Conservation (phyloP, 2,113 vertebrate species). For the Ptilonorhynchus violaceus region DNA sequence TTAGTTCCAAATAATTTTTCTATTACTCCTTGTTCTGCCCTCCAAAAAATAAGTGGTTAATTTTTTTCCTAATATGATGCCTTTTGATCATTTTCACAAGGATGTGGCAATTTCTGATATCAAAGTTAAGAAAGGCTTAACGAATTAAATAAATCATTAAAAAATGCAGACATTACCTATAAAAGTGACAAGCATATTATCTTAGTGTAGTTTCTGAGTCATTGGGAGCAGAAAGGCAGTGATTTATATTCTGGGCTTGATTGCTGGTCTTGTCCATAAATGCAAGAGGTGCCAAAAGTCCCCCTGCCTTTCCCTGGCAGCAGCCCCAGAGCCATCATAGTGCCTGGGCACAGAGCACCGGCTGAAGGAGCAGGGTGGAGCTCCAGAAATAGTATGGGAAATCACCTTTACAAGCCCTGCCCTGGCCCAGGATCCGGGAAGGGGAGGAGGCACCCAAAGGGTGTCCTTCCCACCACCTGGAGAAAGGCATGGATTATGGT, state of each 20-base stretch:
- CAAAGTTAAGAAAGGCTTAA: not conserved
- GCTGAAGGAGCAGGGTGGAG: not conserved
- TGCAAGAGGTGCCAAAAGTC: not conserved
- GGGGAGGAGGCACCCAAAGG: not conserved
- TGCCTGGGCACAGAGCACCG: not conserved
- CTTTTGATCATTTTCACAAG: not conserved
- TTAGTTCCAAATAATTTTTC: not conserved
- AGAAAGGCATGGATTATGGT: not conserved
- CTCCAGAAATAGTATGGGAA: fast-evolving
- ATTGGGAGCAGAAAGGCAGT: not conserved
- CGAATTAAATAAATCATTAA: not conserved
- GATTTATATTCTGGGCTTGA: not conserved
- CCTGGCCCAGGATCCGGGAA: not conserved
- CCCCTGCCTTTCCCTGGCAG: not conserved
- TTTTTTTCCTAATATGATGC: not conserved
- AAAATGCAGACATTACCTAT: not conserved
- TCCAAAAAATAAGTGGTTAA: not conserved
- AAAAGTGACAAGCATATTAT: not conserved
- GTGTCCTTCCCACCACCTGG: not conserved
- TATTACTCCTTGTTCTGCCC: not conserved
- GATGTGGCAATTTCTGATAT: not conserved
- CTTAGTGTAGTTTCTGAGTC: not conserved
- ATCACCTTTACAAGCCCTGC: not conserved
- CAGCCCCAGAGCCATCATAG: not conserved
- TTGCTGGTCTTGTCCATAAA: not conserved